These are phyloP conservation scores for Lophochroa leadbeateri DNA, from an alignment of 2,113 vertebrate genomes.

Conservation along the genomic window DNA sequence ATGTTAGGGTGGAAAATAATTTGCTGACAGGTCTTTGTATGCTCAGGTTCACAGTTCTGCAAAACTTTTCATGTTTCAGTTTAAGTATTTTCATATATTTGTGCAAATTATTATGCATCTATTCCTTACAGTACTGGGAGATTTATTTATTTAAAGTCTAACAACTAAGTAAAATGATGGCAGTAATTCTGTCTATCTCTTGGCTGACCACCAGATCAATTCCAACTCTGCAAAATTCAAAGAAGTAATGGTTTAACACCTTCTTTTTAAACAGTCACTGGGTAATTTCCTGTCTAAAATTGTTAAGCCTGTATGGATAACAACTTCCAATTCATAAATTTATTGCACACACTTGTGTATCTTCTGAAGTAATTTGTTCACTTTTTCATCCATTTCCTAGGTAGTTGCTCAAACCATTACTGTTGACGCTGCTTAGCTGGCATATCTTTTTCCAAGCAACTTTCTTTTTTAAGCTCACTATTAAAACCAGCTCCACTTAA, in stretches of 20 bases:
- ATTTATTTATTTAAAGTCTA: neutral
- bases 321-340: neutral
- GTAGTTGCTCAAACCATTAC: neutral
- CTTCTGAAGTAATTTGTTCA: neutral
- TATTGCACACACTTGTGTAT: neutral
- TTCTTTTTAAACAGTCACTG: neutral
- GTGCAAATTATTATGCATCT: neutral
- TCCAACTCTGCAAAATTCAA: slow-evolving; percentile 1
- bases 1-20: neutral
- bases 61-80: neutral
- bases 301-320: neutral
- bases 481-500: neutral
- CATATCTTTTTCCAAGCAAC: neutral
- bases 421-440: neutral
- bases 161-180: neutral
- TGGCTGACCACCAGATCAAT: slow-evolving; percentile 4
- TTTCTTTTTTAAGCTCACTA: neutral
- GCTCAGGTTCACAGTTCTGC: neutral
- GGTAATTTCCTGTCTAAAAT: neutral
- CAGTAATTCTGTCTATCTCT: neutral
- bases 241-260: neutral
- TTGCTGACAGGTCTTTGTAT: neutral
- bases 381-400: neutral
- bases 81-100: neutral
- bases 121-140: neutral